These are phyloP conservation scores for Tenthredo distinguenda DNA, from an alignment of 2,888 invertebrate genomes.

Conservation along the genomic window DNA sequence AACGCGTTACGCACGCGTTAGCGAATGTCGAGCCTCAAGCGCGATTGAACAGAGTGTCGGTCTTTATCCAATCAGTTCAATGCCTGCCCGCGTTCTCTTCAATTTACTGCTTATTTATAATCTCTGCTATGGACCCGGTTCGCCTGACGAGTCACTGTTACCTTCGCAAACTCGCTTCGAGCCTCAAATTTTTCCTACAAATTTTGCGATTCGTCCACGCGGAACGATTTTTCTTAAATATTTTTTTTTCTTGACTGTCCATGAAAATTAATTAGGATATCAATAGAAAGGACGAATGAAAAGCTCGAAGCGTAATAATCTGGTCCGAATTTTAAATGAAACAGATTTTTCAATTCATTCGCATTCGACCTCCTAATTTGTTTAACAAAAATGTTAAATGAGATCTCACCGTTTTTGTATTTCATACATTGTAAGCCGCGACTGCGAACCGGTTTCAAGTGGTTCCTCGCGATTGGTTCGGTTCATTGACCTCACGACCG, in stretches of 20 bases:
- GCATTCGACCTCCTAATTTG: not conserved
- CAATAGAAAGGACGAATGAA: not conserved
- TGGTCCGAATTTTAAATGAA: not conserved
- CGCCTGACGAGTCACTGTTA: conserved; percentile 18
- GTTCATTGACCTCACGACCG: conserved; percentile 30
- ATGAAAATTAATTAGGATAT: not conserved
- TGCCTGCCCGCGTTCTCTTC: conserved; percentile 49
- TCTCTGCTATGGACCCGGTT: conserved; percentile 43
- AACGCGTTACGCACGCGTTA: conserved; percentile 35
- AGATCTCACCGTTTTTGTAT: conserved; percentile 38
- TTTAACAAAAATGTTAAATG: not conserved
- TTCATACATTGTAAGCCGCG: conserved; percentile 34
- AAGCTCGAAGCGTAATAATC: not conserved
- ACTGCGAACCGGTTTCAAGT: conserved; percentile 45
- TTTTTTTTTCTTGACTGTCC: not conserved
- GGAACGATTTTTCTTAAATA: not conserved
- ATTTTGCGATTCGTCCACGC: not conserved
- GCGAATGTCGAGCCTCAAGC: conserved; percentile 34
- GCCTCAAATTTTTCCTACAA: not conserved
- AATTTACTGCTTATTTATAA: conserved; percentile 46
- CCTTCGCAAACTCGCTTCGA: not conserved
- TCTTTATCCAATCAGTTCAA: conserved; percentile 52
- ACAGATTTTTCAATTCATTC: not conserved
- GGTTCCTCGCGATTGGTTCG: conserved; percentile 47
- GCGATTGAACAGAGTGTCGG: conserved; percentile 51